Base-by-base conservation (phyloP, 2,797 vertebrate species). In the Channa striata region DNA sequence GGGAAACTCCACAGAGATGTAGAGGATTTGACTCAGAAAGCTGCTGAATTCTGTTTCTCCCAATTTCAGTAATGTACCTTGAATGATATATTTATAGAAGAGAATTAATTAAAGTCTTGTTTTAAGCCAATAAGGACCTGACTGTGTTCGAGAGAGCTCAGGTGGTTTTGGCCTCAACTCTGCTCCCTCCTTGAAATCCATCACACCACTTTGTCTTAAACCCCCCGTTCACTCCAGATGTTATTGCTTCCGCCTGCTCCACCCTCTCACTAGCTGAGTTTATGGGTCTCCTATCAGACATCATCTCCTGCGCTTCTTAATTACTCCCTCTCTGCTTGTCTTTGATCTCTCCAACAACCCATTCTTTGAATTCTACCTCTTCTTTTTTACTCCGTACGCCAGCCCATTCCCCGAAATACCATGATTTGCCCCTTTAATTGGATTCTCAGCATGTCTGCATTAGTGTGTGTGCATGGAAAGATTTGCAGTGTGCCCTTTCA, bases 381-480 rank as follows among this genome's bases (percentile, higher is more conserved):
- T n/a, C n/a, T 66, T 62, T 67, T 74, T 67, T 61, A 58, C 37
- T 58, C 59, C 60, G 75, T 78, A 74, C 68, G 62, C 60, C 80
- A 73, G 66, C 68, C 80, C 82, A 81, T 87, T 83, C 56, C 63
- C 69, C 5, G 14, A 90, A 89, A 90, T 85, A 83, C 82, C 84
- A 85, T 19, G 8, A 77, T 72, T 77, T 53, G 7, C 21, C 40
- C 48, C 19, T 48, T 74, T 88, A 82, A 88, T 85, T 85, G 74
- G 62, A 86, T 87, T 87, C 56, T 51, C 63, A 57, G 70, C 48
- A 53, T 69, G 62, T 76, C 72, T 64, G 42, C 30, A 37, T 74
- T 58, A 59, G 61, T 63, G 50, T 59, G 61, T 59, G 23, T 58
- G 68, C 34, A 21, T 76, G 54, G 56, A 46, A 66, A 44, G 70